These are phyloP conservation scores for Galago senegalensis DNA, from an alignment of 2,797 vertebrate genomes.

Conservation along the genomic window DNA sequence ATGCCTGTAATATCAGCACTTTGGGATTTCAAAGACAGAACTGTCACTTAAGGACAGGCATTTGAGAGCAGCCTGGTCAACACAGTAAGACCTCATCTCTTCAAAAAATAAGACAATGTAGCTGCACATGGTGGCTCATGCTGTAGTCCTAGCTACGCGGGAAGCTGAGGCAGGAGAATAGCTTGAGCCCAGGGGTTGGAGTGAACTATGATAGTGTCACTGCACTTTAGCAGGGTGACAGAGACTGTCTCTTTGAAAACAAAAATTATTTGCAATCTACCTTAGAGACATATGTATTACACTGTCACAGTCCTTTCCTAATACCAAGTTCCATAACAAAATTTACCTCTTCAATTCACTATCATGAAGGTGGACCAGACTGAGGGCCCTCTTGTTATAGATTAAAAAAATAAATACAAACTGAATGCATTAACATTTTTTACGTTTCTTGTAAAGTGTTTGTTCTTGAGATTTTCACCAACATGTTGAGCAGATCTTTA, in stretches of 20 bases:
- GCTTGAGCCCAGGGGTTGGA: neutral
- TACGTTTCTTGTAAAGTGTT: neutral
- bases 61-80: neutral
- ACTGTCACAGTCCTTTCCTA: neutral
- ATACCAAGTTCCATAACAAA: neutral
- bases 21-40: neutral
- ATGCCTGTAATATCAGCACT: neutral
- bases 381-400: neutral
- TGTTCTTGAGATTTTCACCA: constrained; percentile 39
- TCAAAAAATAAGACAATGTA: neutral
- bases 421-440: neutral
- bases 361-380: neutral
- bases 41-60: neutral
- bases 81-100: neutral
- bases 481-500: neutral
- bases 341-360: neutral
- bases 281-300: neutral
- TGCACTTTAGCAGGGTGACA: neutral
- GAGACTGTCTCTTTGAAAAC: neutral
- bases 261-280: neutral
- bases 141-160: neutral
- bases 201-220: neutral
- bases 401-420: constrained; percentile 11
- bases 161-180: neutral
- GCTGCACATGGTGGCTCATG: neutral